Percentiles rank a stretch among this genome's conserved stretches.
phyloP scores from a whole-genome alignment of 2,797 vertebrate genomes.

The Hipposideros larvatus region DNA sequence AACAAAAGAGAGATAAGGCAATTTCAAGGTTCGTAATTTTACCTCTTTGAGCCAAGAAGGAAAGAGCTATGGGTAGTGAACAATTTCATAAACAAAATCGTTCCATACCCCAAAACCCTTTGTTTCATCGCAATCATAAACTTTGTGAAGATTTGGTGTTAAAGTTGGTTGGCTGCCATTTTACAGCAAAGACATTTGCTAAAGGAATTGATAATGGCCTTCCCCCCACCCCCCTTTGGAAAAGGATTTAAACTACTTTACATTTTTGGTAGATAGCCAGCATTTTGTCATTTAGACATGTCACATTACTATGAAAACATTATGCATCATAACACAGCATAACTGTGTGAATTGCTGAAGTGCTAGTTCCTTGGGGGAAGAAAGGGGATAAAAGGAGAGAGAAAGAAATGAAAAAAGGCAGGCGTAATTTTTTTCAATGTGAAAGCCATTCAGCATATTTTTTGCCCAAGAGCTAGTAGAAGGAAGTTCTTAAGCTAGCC shows the following conservation, averaged over 20 bases:
- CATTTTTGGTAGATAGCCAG: slow-evolving; percentile 85
- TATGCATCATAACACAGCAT: slow-evolving; percentile 83
- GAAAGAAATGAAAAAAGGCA: not conserved
- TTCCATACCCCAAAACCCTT: slow-evolving; percentile 76
- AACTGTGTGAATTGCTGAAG: slow-evolving; percentile 85
- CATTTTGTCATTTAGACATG: slow-evolving; percentile 84
- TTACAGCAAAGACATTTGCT: slow-evolving; percentile 75
- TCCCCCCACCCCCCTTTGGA: not conserved
- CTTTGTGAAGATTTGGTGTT: slow-evolving; percentile 76
- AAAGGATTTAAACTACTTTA: slow-evolving; percentile 74
- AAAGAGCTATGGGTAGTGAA: slow-evolving; percentile 42
- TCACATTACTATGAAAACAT: slow-evolving; percentile 84
- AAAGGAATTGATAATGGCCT: slow-evolving; percentile 74
- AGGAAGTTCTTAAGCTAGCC: not conserved
- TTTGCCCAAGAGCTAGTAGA: not conserved
- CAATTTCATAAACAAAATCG: slow-evolving; percentile 66
- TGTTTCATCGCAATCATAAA: slow-evolving; percentile 73
- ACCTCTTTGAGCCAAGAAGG: slow-evolving; percentile 65
- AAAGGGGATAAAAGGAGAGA: not conserved
- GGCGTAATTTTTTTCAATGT: not conserved
- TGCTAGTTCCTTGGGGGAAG: slow-evolving; percentile 75
- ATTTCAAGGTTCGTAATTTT: slow-evolving; percentile 75
- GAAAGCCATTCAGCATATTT: not conserved
- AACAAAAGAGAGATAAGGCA: slow-evolving; percentile 58
- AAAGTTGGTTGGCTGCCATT: slow-evolving; percentile 77